Base-by-base conservation (phyloP, 2,113 vertebrate genomes). In the Psilopsiagon aymara region DNA sequence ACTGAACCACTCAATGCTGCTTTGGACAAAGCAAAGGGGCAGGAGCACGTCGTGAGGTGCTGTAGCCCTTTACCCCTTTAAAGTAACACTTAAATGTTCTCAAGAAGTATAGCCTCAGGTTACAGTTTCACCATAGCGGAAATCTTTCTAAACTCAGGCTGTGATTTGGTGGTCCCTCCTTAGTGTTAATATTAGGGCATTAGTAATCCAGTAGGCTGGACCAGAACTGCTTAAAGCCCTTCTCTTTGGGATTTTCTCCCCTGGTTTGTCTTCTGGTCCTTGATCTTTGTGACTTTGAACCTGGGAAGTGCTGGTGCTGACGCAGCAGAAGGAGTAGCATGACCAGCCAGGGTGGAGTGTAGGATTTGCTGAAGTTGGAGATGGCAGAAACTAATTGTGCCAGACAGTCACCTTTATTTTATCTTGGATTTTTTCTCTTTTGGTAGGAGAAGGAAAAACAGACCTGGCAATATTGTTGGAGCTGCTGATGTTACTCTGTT, bases 301-400 rank as follows among this genome's bases (percentile, higher is more conserved):
- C 46, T 83, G 74, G 74, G 25, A 55, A 21, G 11, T 17, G 47
- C 46, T 0, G 2, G 35, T 24, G 35, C 53, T 90, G 75, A 35
- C 20, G 4, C 23, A 41, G 90, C 88, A 69, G 80, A 2, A 63
- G 77, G 21, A 67, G 20, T 8, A 47, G 44, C 28, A 6, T 82
- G 76, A 41, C 6, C 1, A 2, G 67, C 33, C 18, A 1, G 28
- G 27, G 5, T 1, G 1, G 20, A 41, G 24, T 4, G 6, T 55
- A 83, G 75, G 31, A 25, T 83, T 53, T 88, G 90, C 76, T 86
- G 74, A 55, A 81, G 41, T 18, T 66, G 29, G 68, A 86, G n/a
- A 8, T 0, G 2, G 7, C 62, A 51, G 76, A 55, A 81, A 59
- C 68, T 10, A 35, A 13, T 81, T 0, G 0, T 77, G 68, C 60